These are phyloP conservation scores for Meda fulgida DNA, from an alignment of 2,797 vertebrate species.

Conservation along the genomic window DNA sequence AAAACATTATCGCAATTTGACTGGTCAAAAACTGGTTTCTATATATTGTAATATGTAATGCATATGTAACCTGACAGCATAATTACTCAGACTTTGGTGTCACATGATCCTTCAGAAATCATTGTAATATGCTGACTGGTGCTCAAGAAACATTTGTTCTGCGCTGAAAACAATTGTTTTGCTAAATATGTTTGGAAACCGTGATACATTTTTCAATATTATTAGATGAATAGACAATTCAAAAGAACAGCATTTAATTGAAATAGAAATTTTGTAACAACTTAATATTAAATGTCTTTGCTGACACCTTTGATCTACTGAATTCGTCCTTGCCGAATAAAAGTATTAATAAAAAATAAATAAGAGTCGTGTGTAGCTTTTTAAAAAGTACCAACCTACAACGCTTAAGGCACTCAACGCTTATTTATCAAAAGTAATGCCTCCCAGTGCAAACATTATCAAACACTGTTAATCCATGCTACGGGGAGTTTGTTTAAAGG, in stretches of 20 bases:
- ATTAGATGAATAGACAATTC: background rate
- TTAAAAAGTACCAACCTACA: background rate
- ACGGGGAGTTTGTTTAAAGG: conserved; percentile 27
- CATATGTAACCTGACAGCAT: no score
- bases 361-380: background rate
- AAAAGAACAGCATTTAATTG: background rate
- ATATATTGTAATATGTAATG: no score
- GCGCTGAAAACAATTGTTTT: background rate
- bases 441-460: background rate
- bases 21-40: no score
- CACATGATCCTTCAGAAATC: background rate
- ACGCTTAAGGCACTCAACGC: background rate
- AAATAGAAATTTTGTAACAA: background rate
- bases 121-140: background rate
- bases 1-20: no score
- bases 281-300: background rate
- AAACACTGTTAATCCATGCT: background rate
- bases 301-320: background rate
- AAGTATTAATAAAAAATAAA: no score
- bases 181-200: background rate
- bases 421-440: background rate
- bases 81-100: background rate
- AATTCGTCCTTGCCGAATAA: background rate
- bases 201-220: background rate
- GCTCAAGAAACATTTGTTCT: background rate